A percentile compares a stretch with the other conserved stretches of the same genome.
These are phyloP conservation scores for Scaptomyza montana DNA, from an alignment of 1,140 invertebrate species.

Conservation along the genomic window DNA sequence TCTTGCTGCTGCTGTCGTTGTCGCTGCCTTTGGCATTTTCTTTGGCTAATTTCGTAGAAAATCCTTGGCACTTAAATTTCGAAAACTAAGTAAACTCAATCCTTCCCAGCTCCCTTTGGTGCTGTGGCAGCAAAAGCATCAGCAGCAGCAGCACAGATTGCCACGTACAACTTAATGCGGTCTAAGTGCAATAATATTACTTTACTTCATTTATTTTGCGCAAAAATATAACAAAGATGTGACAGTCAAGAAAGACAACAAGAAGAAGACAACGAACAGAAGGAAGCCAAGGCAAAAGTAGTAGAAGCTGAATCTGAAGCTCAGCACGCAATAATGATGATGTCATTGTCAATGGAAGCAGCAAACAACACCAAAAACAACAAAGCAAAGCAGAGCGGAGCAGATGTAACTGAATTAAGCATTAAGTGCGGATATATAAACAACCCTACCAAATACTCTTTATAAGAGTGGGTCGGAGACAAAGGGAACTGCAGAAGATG, in stretches of 20 bases:
- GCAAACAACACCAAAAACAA: slow-evolving; percentile 37
- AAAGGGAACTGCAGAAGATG: not conserved
- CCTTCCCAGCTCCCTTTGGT: slow-evolving; percentile 1
- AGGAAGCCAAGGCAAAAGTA: slow-evolving; percentile 18
- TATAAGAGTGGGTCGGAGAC: slow-evolving; percentile 19
- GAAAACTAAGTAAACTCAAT: slow-evolving; percentile 68
- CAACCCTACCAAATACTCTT: slow-evolving; percentile 70
- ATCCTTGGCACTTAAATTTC: slow-evolving; percentile 77
- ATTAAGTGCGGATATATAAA: slow-evolving; percentile 82
- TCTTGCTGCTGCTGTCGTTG: not conserved
- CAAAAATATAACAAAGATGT: slow-evolving; percentile 83
- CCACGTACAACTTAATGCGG: slow-evolving; percentile 81
- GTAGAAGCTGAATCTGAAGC: slow-evolving; percentile 50
- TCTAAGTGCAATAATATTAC: slow-evolving; percentile 83
- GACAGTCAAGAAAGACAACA: slow-evolving; percentile 54
- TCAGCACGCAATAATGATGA: slow-evolving; percentile 82
- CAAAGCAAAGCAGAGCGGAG: slow-evolving; percentile 38
- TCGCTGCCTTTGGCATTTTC: slow-evolving; percentile 54
- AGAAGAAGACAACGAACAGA: slow-evolving; percentile 15
- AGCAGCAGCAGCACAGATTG: slow-evolving; percentile 62
- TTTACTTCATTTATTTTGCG: slow-evolving; percentile 82
- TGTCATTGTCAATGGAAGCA: slow-evolving; percentile 78
- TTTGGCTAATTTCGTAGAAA: slow-evolving; percentile 75
- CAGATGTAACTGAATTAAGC: slow-evolving; percentile 81
- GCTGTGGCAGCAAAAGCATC: not conserved